Conservation (phyloP, 1,140 invertebrate genomes). For the Ganaspis sp. region DNA sequence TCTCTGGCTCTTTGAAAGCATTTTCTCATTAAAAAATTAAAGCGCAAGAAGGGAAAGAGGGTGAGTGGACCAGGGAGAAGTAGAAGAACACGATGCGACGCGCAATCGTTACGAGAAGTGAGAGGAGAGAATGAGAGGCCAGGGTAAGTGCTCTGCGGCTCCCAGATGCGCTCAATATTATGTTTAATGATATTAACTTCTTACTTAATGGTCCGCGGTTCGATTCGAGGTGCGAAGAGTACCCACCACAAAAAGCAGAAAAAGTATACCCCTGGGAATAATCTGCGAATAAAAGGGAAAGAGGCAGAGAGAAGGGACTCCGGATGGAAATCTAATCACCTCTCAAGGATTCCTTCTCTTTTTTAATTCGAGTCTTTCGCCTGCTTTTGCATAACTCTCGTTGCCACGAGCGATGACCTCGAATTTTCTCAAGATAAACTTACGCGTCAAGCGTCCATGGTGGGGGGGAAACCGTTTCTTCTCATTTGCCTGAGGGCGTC, state of each 20-base stretch:
- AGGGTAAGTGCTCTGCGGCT: conserved; percentile 75
- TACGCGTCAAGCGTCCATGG: background rate
- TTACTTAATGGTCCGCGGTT: conserved; percentile 77
- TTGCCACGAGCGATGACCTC: conserved; percentile 1
- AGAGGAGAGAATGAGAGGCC: conserved; percentile 45
- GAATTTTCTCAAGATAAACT: background rate
- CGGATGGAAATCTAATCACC: conserved; percentile 9
- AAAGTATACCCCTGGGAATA: conserved; percentile 66
- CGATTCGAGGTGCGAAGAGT: conserved; percentile 74
- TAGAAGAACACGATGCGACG: conserved; percentile 32
- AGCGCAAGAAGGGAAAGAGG: conserved; percentile 57
- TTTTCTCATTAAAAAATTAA: conserved; percentile 78
- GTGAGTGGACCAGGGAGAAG: background rate
- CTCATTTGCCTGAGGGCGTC: background rate
- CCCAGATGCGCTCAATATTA: conserved; percentile 78
- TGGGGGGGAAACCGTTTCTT: background rate
- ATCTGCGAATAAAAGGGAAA: conserved; percentile 54
- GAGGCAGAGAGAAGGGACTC: background rate
- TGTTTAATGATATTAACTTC: conserved; percentile 78
- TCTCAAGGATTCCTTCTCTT: background rate
- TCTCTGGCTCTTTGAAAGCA: conserved; percentile 76
- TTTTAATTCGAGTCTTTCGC: background rate
- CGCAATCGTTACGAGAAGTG: conserved; percentile 38
- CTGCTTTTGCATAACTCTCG: background rate
- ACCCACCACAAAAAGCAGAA: conserved; percentile 46